Percentiles rank a stretch among this genome's conserved stretches.
Conservation (phyloP, 1,140 invertebrate genomes). For the Orussus abietinus region DNA sequence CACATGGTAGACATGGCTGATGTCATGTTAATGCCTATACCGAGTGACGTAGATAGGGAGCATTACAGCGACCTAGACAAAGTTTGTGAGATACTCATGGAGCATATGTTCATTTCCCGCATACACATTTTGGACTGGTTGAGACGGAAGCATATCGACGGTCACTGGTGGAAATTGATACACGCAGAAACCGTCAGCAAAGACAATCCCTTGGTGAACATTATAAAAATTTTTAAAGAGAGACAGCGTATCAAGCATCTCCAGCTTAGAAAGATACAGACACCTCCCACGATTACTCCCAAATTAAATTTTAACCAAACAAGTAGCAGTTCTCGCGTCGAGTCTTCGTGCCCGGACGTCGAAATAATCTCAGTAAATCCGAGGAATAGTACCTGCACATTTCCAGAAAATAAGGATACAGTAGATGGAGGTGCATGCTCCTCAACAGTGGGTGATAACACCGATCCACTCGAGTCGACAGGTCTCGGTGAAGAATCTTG, state of each 20-base stretch:
- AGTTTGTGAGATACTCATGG: conserved; percentile 37
- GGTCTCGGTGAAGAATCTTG: conserved; percentile 27
- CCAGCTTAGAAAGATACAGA: too few species aligned
- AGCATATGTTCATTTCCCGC: conserved; percentile 32
- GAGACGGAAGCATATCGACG: conserved; percentile 20
- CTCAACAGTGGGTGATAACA: not conserved
- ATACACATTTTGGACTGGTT: conserved; percentile 42
- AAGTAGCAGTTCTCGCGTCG: not conserved
- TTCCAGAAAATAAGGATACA: too few species aligned
- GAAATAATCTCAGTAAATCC: conserved; percentile 5
- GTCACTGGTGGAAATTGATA: conserved; percentile 34
- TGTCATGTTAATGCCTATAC: conserved; percentile 45
- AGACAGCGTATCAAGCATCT: too few species aligned
- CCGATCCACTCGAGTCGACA: too few species aligned
- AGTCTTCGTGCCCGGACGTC: not conserved
- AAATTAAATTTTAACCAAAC: not conserved
- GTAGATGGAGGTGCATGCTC: too few species aligned
- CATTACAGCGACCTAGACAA: conserved; percentile 31
- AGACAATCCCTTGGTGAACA: conserved; percentile 15
- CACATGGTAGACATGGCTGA: conserved; percentile 29
- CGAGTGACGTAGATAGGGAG: conserved; percentile 20
- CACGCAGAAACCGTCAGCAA: conserved; percentile 11
- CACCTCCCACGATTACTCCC: too few species aligned
- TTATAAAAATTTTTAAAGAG: conserved; percentile 18
- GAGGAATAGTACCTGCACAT: too few species aligned